Percentiles rank a stretch among this genome's conserved stretches.
Conservation (phyloP, 2,888 invertebrate genomes). For the Podotricha telesiphe region DNA sequence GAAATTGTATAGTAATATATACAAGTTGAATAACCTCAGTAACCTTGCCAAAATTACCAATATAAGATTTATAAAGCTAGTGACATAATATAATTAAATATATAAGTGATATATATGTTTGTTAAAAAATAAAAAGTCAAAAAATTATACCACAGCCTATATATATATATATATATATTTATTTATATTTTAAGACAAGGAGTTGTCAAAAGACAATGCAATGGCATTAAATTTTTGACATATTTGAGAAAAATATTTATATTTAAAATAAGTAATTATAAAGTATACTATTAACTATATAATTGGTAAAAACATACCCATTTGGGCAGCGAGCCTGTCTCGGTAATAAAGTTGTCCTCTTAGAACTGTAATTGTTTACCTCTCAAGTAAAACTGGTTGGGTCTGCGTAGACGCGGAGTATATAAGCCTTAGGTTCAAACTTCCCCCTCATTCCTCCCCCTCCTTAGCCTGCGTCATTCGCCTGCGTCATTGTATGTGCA, state of each 20-base stretch:
- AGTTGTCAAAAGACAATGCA: not conserved
- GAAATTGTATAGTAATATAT: not conserved
- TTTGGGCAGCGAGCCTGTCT: conserved; percentile 30
- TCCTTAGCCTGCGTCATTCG: conserved; percentile 65
- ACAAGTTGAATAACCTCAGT: conserved; percentile 10
- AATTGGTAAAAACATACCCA: conserved; percentile 41
- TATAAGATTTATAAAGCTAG: not conserved
- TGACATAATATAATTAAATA: not conserved
- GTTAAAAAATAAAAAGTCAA: not conserved
- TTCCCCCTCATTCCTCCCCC: no score
- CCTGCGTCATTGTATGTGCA: conserved; percentile 40
- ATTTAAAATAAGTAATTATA: no score
- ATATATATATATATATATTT: not conserved
- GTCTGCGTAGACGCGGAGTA: conserved; percentile 61
- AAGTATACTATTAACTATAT: no score
- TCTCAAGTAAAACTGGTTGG: conserved; percentile 71
- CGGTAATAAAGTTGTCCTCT: conserved; percentile 52
- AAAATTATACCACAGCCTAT: not conserved
- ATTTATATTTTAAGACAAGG: not conserved
- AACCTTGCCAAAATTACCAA: not conserved
- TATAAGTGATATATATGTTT: not conserved
- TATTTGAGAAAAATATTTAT: no score
- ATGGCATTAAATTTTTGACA: no score
- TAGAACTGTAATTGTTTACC: conserved; percentile 66
- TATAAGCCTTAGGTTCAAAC: conserved; percentile 66